These are phyloP conservation scores for Sarcoramphus papa DNA, from an alignment of 2,797 vertebrate species.

Conservation along the genomic window DNA sequence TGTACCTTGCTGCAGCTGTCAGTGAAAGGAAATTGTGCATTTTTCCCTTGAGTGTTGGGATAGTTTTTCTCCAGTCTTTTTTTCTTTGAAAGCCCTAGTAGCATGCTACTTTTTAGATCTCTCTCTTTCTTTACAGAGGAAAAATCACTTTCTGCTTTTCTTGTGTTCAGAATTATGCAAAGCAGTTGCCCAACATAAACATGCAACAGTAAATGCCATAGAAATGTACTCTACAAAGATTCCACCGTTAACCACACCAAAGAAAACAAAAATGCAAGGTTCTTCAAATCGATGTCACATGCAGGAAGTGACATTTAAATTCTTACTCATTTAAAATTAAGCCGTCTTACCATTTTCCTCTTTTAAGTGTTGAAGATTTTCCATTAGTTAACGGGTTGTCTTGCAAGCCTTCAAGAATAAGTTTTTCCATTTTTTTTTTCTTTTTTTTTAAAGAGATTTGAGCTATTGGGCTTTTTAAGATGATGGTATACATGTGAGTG, in stretches of 20 bases:
- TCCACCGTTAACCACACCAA: conserved; percentile 51
- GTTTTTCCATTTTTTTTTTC: conserved; percentile 15
- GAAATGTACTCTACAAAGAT: conserved; percentile 36
- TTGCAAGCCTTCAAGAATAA: conserved; percentile 21
- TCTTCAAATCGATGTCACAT: conserved; percentile 37
- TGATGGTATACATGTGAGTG: background rate
- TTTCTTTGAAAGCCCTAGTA: background rate
- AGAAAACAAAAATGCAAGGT: conserved; percentile 50
- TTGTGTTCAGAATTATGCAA: conserved; percentile 35
- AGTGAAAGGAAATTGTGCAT: background rate
- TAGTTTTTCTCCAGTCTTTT: background rate
- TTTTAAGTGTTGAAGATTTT: conserved; percentile 31
- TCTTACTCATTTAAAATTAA: conserved; percentile 55
- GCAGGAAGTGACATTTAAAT: conserved; percentile 62
- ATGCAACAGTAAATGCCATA: conserved; percentile 15
- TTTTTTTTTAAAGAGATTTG: background rate
- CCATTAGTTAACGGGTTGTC: conserved; percentile 22
- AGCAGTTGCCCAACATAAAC: background rate
- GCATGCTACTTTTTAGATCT: background rate
- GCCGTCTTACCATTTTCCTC: conserved; percentile 17
- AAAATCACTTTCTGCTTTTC: conserved; percentile 7
- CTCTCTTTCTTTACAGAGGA: background rate
- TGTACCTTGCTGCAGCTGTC: background rate
- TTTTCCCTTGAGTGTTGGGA: background rate
- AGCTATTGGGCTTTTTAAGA: background rate